Conservation (phyloP, 2,888 invertebrate species). For the Incurvaria masculella region DNA sequence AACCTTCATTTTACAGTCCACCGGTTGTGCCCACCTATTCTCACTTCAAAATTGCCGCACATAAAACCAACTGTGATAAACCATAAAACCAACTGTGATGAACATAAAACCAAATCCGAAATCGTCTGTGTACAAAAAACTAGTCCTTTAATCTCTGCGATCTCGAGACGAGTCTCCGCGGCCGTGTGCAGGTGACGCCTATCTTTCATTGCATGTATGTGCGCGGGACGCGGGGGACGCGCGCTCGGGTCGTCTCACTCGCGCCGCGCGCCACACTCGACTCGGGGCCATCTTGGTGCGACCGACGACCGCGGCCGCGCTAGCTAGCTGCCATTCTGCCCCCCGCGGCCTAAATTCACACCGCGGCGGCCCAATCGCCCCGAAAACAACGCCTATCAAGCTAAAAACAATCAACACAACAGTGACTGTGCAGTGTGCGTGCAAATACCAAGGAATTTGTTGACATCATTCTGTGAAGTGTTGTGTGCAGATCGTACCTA, state of each 20-base stretch:
- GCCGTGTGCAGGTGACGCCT: slow-evolving; percentile 42
- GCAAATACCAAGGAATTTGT: neutral
- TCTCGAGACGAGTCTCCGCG: slow-evolving; percentile 28
- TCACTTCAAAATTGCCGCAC: too few relatives aligned
- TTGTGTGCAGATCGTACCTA: neutral
- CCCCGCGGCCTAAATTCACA: too few relatives aligned
- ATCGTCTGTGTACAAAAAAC: too few relatives aligned
- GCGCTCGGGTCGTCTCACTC: slow-evolving; percentile 9
- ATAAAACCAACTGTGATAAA: too few relatives aligned
- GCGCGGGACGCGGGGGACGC: slow-evolving; percentile 36
- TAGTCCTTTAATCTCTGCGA: too few relatives aligned
- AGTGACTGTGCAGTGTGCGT: neutral
- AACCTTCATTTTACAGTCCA: too few relatives aligned
- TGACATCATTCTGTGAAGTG: neutral
- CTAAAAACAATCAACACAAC: neutral
- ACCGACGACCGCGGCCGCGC: slow-evolving; percentile 30
- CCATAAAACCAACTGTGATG: too few relatives aligned
- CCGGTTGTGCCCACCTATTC: too few relatives aligned
- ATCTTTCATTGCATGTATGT: slow-evolving; percentile 57
- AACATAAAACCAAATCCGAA: too few relatives aligned
- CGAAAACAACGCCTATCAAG: neutral
- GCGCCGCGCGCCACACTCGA: slow-evolving; percentile 39
- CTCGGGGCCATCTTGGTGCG: slow-evolving; percentile 50
- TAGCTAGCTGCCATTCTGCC: too few relatives aligned
- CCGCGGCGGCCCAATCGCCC: too few relatives aligned